A percentile compares a stretch with the other conserved stretches of the same genome.
phyloP scores from a whole-genome alignment of 1,140 invertebrate species.

The Brachionus manjavacas region DNA sequence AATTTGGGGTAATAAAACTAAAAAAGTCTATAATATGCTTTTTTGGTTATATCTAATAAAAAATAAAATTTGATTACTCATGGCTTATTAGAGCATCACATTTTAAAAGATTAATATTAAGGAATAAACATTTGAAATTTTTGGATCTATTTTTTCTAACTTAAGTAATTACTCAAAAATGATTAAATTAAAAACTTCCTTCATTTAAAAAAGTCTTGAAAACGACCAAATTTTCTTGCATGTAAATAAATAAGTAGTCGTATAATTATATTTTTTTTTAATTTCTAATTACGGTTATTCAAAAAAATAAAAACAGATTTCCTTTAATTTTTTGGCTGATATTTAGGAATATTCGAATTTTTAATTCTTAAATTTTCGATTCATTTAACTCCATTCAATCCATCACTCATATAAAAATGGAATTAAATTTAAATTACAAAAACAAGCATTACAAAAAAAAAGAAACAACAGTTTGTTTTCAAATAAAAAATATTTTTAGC shows the following conservation, averaged over 20 bases:
- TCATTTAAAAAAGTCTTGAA: no score
- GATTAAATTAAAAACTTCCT: neutral
- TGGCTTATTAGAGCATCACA: neutral
- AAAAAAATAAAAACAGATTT: neutral
- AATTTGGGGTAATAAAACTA: no score
- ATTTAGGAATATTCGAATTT: no score
- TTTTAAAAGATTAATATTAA: neutral
- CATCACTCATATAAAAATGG: no score
- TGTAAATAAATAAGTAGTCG: neutral
- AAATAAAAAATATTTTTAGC: no score
- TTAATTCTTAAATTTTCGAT: no score
- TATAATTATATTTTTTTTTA: neutral
- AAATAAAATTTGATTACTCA: neutral
- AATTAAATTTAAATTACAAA: no score
- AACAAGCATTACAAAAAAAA: no score
- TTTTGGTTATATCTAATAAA: neutral
- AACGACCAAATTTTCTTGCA: neutral
- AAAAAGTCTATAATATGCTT: no score
- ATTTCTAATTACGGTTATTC: neutral
- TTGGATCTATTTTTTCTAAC: neutral
- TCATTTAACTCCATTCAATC: no score
- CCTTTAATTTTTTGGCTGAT: neutral
- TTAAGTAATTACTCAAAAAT: neutral
- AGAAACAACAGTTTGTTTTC: no score
- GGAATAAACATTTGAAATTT: no score